Evolutionary conservation across 2,888 invertebrate species (phyloP), one percentile per base, ranked within the genome.

Genomic region (Desoria tigrina): DNA sequence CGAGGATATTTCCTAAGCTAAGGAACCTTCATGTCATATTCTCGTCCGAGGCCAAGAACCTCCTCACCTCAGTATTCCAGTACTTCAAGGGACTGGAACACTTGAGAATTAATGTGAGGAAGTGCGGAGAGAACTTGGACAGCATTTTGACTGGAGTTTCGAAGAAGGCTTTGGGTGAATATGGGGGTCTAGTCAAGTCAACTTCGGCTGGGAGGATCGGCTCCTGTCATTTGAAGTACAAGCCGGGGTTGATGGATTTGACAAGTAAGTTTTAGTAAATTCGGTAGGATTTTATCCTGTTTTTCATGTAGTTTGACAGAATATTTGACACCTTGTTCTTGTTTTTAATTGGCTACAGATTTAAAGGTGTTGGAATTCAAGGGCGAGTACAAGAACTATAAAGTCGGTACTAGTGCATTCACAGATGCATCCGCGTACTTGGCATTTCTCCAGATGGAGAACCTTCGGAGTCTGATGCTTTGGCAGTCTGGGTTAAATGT

Each of bases 381-480:
- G 0, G 57, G 61, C 6, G 65, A 66, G 54, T 56, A 28, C 37
- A 61, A 21, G 18, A 28, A 18, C 9, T 45, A 42, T 26, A 55
- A 21, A 39, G 23, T 26, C 24, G 45, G 37, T 1, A 51, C 27
- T 51, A 53, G 11, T 63, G 26, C 57, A 61, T 61, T 69, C 26
- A 61, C 69, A 1, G 66, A 69, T 45, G 42, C 66, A 24, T 63
- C 66, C 14, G 69, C 63, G 11, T 63, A 63, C 39, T 42, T 66
- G 57, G 69, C 57, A 16, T 58, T 69, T 26, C 39, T 66, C 14
- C 55, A 55, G 32, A 66, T 66, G 63, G 28, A 32, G 32, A 59
- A 42, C 11, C 56, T 69, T 4, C 32, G 28, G 14, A 62, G 61
- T 51, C 27, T 69, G 28, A 42, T 61, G n/a, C 56, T 66, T 42